Percentiles rank a stretch among this genome's conserved stretches.
phyloP scores from a whole-genome alignment of 2,888 invertebrate species.

The Cantharis lateralis region DNA sequence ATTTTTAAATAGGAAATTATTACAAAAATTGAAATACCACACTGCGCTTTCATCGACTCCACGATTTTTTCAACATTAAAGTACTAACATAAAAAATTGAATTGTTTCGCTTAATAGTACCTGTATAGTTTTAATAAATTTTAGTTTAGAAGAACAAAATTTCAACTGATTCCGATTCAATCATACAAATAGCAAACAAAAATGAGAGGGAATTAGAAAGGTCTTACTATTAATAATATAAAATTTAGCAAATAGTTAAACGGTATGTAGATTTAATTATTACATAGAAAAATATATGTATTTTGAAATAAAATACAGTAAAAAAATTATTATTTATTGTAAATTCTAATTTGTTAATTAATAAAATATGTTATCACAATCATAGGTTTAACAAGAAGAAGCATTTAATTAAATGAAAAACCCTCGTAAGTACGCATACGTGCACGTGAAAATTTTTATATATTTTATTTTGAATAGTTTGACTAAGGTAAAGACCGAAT shows the following conservation, averaged over 20 bases:
- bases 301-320: slow-evolving; percentile 52
- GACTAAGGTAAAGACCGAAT: not conserved
- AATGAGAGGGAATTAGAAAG: slow-evolving; percentile 35
- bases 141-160: not conserved
- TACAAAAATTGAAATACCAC: not conserved
- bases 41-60: not conserved
- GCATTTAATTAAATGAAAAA: not conserved
- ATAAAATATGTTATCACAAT: slow-evolving; percentile 42
- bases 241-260: slow-evolving; percentile 55
- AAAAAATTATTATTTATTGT: slow-evolving; percentile 51
- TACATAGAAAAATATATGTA: slow-evolving; percentile 50
- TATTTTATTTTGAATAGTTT: not conserved
- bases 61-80: not conserved
- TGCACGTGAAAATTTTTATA: not conserved
- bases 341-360: slow-evolving; percentile 43
- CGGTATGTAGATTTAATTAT: slow-evolving; percentile 53
- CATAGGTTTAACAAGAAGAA: not conserved
- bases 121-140: not conserved
- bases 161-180: slow-evolving; percentile 55
- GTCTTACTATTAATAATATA: slow-evolving; percentile 55
- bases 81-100: not conserved
- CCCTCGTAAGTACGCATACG: not conserved
- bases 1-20: not conserved
- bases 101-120: not conserved
- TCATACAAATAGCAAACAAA: slow-evolving; percentile 37